Base-by-base conservation (phyloP, 2,113 vertebrate genomes). In the Hippocampus barbouri region DNA sequence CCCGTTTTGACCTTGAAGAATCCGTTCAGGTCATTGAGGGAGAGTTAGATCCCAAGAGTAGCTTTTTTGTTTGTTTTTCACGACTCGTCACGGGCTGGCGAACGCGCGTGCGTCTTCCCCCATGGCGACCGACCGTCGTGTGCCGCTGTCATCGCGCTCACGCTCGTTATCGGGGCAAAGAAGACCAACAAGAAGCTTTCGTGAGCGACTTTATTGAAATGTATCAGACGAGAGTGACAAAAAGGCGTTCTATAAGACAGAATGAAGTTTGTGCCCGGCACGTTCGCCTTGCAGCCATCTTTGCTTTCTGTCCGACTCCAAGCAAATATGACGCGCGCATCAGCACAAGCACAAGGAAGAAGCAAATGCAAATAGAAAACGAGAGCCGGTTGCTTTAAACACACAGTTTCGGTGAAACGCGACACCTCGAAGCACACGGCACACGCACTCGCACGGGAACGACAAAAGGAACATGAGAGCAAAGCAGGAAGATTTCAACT, bases 351-450 rank as follows among this genome's bases (percentile, higher is more conserved):
- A 57, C 63, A 85, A 79, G 16, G 45, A 61, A 59, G 57, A 87
- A 81, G n/a, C 82, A 87, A 84, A 89, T 87, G 70, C 68, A 57
- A 57, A 86, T 86, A 85, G 83, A 82, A 89, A 87, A 83, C 40
- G 82, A 87, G 79, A 79, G 38, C 72, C 9, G 47, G n/a, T 66
- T 77, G 7, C 43, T 79, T 88, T 84, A 63, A 74, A 77, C 72
- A 27, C 68, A 69, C 43, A 49, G 84, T 84, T 79, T 87, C 81
- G 72, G 71, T 84, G 83, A 78, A 90, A 91, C 65, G 27, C 1
- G 25, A 89, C 76, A 86, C 86, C 75, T 25, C 25, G 1, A 18
- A 34, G 77, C 54, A 76, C 2, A 68, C 41, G 60, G 57, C 45
- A 45, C 16, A 60, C 71, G 56, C 61, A 45, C 16, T 51, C 71